Conservation (phyloP, 64 coral and sea anemone genomes). For the Trachythela sp. region DNA sequence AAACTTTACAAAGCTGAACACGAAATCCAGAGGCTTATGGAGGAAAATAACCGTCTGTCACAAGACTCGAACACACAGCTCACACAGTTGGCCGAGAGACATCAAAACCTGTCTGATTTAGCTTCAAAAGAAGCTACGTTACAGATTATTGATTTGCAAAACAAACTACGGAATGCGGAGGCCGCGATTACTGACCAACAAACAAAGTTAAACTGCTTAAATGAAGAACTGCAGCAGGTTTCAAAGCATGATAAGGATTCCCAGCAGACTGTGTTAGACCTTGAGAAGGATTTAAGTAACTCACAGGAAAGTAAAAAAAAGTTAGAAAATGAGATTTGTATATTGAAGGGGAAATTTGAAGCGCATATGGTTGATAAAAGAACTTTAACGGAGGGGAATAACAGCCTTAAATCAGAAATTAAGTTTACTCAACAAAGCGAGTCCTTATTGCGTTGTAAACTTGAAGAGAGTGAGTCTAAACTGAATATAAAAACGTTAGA, state of each 20-base stretch:
- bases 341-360: slow-evolving; percentile 46
- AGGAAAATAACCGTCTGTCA: not conserved
- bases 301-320: slow-evolving; percentile 21
- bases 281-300: slow-evolving; percentile 44
- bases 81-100: not conserved
- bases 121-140: not conserved
- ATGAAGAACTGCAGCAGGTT: not conserved
- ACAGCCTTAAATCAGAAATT: not conserved
- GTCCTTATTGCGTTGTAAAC: not conserved
- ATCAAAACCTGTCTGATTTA: not conserved
- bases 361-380: slow-evolving; percentile 43
- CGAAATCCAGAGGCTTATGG: not conserved
- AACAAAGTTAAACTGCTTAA: not conserved
- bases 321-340: slow-evolving; percentile 53
- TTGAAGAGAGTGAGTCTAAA: not conserved
- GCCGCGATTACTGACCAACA: not conserved
- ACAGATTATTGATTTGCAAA: not conserved
- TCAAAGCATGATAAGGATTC: not conserved
- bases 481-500: slow-evolving; percentile 1
- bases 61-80: not conserved
- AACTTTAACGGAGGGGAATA: slow-evolving; percentile 25
- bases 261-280: not conserved
- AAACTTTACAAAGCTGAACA: slow-evolving; percentile 9
- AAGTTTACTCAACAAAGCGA: not conserved
- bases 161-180: not conserved